phyloP scores from a whole-genome alignment of 2,113 vertebrate genomes.

The Oncorhynchus kisutch region DNA sequence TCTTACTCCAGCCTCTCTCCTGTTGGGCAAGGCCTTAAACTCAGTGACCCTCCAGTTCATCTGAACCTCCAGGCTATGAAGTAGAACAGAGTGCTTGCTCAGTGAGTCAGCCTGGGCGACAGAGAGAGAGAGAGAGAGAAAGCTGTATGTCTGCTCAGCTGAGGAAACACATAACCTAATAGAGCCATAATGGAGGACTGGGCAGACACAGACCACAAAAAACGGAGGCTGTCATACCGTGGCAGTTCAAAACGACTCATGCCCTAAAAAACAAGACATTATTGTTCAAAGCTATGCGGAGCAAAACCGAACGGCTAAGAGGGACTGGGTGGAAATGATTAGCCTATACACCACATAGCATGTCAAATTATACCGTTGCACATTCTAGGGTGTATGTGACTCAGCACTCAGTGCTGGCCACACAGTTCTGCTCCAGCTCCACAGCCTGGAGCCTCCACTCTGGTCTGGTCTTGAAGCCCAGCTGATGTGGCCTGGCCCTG shows the following conservation, averaged over 20 bases:
- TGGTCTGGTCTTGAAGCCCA: neutral
- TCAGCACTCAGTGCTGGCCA: constrained; percentile 3
- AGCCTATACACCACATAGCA: neutral
- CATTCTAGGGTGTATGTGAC: neutral
- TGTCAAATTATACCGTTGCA: neutral
- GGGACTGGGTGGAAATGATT: neutral
- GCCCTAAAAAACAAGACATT: neutral
- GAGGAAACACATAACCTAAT: constrained; percentile 7
- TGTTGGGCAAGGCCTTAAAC: too few species aligned
- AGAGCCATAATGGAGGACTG: neutral
- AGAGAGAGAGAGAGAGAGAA: neutral
- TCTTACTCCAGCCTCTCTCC: neutral
- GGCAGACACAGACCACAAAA: neutral
- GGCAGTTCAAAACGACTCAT: neutral
- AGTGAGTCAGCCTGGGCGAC: neutral
- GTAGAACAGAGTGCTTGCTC: neutral
- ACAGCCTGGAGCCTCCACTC: neutral
- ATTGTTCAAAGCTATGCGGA: neutral
- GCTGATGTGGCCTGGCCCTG: neutral
- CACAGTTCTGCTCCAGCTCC: neutral
- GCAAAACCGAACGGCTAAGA: neutral
- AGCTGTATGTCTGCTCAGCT: neutral
- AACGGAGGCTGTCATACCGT: neutral
- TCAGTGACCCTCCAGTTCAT: neutral
- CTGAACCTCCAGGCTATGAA: neutral